These are phyloP conservation scores for Ramphastos sulfuratus DNA, from an alignment of 2,113 vertebrate genomes.

Conservation along the genomic window DNA sequence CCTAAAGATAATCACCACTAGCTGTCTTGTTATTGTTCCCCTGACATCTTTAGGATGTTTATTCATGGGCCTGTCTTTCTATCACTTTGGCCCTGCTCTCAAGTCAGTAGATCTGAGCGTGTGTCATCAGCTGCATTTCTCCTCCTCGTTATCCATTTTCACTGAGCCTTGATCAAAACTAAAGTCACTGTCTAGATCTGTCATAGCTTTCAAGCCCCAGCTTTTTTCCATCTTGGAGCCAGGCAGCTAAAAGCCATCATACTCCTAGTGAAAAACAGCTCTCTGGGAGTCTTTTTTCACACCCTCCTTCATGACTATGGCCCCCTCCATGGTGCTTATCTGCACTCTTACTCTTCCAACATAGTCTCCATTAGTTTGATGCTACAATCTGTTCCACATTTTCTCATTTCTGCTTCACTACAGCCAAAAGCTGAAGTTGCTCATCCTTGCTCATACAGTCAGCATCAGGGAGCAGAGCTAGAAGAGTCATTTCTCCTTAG, in stretches of 20 bases:
- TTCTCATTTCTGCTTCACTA: background rate
- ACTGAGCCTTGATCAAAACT: conserved; percentile 32
- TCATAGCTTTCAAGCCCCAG: background rate
- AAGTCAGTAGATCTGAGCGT: conserved; percentile 32
- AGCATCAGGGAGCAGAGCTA: background rate
- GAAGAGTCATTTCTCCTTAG: background rate
- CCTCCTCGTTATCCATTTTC: background rate
- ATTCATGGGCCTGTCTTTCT: conserved; percentile 48
- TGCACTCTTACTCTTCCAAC: background rate
- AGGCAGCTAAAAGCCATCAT: background rate
- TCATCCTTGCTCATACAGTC: background rate
- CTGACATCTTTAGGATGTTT: conserved; percentile 24
- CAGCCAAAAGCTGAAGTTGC: background rate
- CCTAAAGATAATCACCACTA: conserved; percentile 11
- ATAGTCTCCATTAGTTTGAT: background rate
- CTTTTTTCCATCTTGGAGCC: background rate
- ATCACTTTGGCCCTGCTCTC: background rate
- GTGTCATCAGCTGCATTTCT: background rate
- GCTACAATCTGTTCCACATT: background rate
- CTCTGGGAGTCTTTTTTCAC: background rate
- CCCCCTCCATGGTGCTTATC: background rate
- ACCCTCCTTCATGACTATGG: background rate
- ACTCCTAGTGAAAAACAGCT: rapidly evolving
- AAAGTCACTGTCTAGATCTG: background rate
- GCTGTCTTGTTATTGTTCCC: background rate